Evolutionary conservation across 2,888 invertebrate genomes (phyloP).

Genomic region (Drosophila algonquin): DNA sequence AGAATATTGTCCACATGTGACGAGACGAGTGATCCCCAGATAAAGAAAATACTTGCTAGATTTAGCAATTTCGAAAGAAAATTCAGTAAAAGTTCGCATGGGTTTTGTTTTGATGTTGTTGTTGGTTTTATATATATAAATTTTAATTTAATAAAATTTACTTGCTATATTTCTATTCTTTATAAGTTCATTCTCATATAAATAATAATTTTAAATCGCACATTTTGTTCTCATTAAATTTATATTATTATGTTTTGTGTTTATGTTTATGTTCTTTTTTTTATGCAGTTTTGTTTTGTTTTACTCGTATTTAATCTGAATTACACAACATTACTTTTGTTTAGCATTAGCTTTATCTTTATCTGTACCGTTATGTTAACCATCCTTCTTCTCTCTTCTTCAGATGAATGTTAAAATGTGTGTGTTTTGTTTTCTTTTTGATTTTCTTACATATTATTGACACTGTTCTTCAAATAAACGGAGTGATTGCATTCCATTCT

Average conservation of each 20-base stretch:
- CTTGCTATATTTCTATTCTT: conserved; percentile 75
- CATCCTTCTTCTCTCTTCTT: conserved; percentile 26
- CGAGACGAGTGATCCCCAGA: not conserved
- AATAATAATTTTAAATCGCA: conserved; percentile 77
- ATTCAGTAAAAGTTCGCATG: conserved; percentile 57
- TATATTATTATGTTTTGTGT: conserved; percentile 36
- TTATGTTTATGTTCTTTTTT: conserved; percentile 26
- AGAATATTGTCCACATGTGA: not conserved
- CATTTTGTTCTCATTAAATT: conserved; percentile 56
- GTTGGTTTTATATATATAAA: conserved; percentile 66
- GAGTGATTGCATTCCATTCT: conserved; percentile 53
- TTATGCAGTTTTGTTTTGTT: conserved; percentile 46
- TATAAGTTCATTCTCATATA: conserved; percentile 77
- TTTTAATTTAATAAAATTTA: conserved; percentile 79
- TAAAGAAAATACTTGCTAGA: not conserved
- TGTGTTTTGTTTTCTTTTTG: conserved; percentile 32
- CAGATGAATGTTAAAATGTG: conserved; percentile 68
- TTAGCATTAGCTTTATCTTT: conserved; percentile 64
- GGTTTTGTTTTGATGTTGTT: conserved; percentile 52
- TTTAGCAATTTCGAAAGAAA: not conserved
- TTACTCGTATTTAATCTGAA: conserved; percentile 69
- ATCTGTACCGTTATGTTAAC: conserved; percentile 45
- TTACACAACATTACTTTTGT: conserved; percentile 75
- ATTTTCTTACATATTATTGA: conserved; percentile 76
- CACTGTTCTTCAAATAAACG: conserved; percentile 68